phyloP scores from a whole-genome alignment of 1,140 invertebrate species.

The Caenorhabditis remanei region DNA sequence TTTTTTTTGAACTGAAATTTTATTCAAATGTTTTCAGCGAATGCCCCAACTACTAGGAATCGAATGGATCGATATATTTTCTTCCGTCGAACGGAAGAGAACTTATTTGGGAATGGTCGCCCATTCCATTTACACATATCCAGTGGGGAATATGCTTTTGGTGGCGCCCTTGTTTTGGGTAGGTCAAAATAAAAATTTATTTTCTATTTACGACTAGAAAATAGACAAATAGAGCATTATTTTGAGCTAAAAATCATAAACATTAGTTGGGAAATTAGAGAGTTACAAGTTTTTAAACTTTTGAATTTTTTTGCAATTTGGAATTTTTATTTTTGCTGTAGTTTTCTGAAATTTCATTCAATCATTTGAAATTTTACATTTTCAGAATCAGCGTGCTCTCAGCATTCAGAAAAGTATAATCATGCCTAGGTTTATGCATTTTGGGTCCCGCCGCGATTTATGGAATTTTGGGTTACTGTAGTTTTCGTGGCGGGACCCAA shows the following conservation, averaged over 20 bases:
- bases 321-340: too few species aligned
- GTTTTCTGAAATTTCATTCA: not conserved
- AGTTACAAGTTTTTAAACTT: not conserved
- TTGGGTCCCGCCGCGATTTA: too few species aligned
- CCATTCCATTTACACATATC: not conserved
- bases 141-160: not conserved
- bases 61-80: conserved; percentile 5
- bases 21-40: not conserved
- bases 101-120: not conserved
- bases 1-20: not conserved
- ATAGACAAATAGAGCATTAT: too few species aligned
- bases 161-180: not conserved
- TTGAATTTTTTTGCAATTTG: not conserved
- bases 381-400: not conserved
- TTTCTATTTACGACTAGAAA: too few species aligned
- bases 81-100: not conserved
- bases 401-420: not conserved
- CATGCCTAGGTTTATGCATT: not conserved
- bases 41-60: not conserved
- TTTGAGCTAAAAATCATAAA: too few species aligned
- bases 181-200: not conserved
- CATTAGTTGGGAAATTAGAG: too few species aligned
- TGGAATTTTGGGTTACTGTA: too few species aligned
- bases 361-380: not conserved
- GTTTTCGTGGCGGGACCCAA: too few species aligned